Conservation (phyloP, 2,888 invertebrate species). For the Lampropteryx suffumata region DNA sequence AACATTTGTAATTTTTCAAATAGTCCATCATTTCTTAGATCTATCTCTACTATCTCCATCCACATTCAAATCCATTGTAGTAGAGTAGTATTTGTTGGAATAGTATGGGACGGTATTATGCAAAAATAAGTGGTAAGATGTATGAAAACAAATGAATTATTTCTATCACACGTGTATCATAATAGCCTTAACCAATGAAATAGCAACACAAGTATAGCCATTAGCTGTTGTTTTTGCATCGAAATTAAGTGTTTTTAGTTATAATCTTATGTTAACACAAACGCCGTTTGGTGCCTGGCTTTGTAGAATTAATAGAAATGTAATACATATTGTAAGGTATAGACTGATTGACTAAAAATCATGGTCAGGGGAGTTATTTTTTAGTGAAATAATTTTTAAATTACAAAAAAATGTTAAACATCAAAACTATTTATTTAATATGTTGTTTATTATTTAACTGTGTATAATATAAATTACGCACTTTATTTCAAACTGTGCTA, state of each 20-base stretch:
- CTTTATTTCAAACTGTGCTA: no score
- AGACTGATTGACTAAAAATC: constrained; percentile 40
- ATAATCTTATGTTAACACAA: constrained; percentile 11
- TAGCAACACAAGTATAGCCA: constrained; percentile 33
- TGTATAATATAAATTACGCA: neutral
- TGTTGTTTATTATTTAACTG: neutral
- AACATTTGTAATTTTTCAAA: no score
- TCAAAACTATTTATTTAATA: constrained; percentile 7
- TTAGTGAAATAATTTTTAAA: neutral
- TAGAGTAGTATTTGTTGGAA: no score
- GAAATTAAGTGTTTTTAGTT: constrained; percentile 37
- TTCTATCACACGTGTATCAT: constrained; percentile 13
- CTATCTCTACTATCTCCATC: no score
- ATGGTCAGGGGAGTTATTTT: constrained; percentile 25
- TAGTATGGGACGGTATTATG: no score
- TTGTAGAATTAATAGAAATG: constrained; percentile 49
- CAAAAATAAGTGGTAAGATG: no score
- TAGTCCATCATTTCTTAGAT: no score
- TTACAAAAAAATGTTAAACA: neutral
- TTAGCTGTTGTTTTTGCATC: constrained; percentile 50
- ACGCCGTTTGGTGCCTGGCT: constrained; percentile 62
- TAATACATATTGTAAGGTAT: constrained; percentile 19
- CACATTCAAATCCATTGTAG: no score
- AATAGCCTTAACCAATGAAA: constrained; percentile 21
- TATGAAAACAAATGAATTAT: neutral